Percentiles rank a stretch among this genome's conserved stretches.
Conservation (phyloP, 2,888 invertebrate species). For the Choristoneura rosaceana region DNA sequence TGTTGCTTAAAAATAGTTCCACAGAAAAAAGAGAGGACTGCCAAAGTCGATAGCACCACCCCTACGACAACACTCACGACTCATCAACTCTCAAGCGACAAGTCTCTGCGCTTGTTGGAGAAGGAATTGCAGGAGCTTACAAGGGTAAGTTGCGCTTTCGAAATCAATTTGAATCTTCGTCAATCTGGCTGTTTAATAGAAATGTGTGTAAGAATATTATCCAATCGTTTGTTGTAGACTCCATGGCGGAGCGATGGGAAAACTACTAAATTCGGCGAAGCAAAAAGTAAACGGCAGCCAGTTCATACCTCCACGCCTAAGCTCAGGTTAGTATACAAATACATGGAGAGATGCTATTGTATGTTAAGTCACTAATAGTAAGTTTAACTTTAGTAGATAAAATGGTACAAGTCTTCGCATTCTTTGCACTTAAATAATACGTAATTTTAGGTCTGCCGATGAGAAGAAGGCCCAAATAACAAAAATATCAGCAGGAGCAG, state of each 20-base stretch:
- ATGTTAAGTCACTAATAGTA: neutral
- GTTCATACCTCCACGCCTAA: conserved; percentile 77
- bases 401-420: neutral
- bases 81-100: conserved; percentile 65
- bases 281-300: conserved; percentile 61
- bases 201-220: neutral
- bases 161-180: neutral
- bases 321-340: conserved; percentile 56
- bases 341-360: neutral
- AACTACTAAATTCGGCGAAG: conserved; percentile 58
- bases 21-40: conserved; percentile 61
- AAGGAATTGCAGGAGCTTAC: conserved; percentile 86
- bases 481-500: conserved; percentile 53
- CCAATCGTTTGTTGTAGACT: conserved; percentile 59
- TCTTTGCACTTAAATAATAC: neutral
- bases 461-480: conserved; percentile 60
- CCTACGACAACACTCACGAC: conserved; percentile 48
- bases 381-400: neutral
- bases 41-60: conserved; percentile 58
- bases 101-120: conserved; percentile 81
- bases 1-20: conserved; percentile 41
- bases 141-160: conserved; percentile 65
- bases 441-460: conserved; percentile 56
- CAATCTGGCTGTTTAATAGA: neutral
- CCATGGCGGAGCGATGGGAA: conserved; percentile 63